A percentile compares a stretch with the other conserved stretches of the same genome.
Evolutionary conservation across 2,797 vertebrate genomes (phyloP).

Genomic region (Florisuga fusca): DNA sequence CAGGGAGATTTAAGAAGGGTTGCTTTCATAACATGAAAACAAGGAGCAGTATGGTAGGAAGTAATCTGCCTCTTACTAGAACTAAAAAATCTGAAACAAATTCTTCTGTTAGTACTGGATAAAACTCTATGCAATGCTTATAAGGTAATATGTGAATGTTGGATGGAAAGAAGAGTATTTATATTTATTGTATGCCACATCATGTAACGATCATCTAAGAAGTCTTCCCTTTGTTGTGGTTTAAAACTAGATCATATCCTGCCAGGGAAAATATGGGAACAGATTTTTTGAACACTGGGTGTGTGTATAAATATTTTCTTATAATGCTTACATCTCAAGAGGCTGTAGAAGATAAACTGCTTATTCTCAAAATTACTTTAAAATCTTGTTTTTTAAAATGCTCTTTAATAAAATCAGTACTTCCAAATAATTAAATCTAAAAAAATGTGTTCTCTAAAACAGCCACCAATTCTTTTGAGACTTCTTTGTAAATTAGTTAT

Average conservation of each 20-base stretch:
- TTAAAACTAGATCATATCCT: background rate
- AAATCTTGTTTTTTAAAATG: background rate
- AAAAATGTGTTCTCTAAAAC: background rate
- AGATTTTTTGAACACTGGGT: background rate
- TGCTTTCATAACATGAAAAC: conserved; percentile 2
- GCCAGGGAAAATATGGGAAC: background rate
- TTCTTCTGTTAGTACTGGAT: background rate
- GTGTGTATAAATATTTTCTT: background rate
- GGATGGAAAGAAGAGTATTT: background rate
- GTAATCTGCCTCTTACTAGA: background rate
- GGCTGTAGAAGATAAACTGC: background rate
- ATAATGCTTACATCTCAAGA: background rate
- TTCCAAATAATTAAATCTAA: background rate
- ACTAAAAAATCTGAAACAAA: background rate
- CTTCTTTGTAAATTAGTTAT: background rate
- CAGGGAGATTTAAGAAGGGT: background rate
- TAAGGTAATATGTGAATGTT: background rate
- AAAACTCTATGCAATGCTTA: background rate
- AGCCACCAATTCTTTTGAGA: background rate
- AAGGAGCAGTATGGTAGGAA: background rate
- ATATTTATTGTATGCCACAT: background rate
- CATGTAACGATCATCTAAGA: background rate
- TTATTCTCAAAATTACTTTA: background rate
- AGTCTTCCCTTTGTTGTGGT: background rate
- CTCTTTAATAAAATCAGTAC: background rate